Conservation (phyloP, 2,888 invertebrate species). For the Disparrhopalites patrizii region DNA sequence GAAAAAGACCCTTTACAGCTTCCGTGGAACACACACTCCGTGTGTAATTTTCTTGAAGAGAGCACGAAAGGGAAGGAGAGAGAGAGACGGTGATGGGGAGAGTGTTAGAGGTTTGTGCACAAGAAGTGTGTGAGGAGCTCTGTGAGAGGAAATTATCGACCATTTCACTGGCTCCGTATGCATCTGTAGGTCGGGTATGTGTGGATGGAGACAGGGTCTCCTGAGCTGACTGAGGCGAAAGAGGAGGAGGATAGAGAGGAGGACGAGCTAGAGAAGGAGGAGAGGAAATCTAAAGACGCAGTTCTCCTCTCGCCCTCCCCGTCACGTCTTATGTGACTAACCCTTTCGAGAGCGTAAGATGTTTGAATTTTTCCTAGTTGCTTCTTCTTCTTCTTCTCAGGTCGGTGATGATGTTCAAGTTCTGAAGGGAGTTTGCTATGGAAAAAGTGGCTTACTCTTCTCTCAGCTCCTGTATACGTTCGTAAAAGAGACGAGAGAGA, state of each 20-base stretch:
- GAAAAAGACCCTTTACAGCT: background rate
- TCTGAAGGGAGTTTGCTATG: conserved; percentile 3
- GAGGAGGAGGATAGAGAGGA: too few relatives aligned
- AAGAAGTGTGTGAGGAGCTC: too few relatives aligned
- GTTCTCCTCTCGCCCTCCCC: background rate
- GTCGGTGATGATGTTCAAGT: conserved; percentile 5
- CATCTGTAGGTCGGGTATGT: background rate
- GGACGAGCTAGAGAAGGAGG: too few relatives aligned
- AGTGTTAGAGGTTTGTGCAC: background rate
- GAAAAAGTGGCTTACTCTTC: conserved; percentile 6
- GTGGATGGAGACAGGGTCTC: too few relatives aligned
- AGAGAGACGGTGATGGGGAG: background rate
- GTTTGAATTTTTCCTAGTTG: conserved; percentile 5
- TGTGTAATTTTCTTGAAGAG: conserved; percentile 2
- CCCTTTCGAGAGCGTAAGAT: conserved; percentile 4
- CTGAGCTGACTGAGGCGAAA: too few relatives aligned
- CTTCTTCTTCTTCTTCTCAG: too few relatives aligned
- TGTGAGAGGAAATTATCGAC: background rate
- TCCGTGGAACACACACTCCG: conserved; percentile 8
- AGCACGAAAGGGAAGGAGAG: background rate
- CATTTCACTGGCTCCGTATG: background rate
- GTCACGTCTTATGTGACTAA: background rate
- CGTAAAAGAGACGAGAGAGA: too few relatives aligned
- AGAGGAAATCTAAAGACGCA: too few relatives aligned
- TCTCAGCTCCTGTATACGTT: too few relatives aligned